Conservation (phyloP, 2,113 vertebrate genomes). For the Macroglossus sobrinus region DNA sequence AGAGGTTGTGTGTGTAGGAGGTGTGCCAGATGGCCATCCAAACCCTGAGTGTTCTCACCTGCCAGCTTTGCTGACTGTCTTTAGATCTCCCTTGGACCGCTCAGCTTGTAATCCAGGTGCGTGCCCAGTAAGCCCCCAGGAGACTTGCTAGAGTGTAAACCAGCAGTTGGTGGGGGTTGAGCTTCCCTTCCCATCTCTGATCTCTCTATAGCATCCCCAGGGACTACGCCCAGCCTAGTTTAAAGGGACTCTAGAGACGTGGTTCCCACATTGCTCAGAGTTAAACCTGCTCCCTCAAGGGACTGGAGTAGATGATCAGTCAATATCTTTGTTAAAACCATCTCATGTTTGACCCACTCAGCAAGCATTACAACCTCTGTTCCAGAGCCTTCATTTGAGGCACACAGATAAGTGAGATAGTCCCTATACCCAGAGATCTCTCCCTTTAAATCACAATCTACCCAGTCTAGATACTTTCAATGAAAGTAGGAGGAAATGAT, state of each 20-base stretch:
- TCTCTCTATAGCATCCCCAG: background rate
- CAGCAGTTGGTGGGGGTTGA: background rate
- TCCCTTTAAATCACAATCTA: background rate
- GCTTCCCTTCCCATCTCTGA: background rate
- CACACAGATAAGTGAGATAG: background rate
- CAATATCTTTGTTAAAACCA: slow-evolving; percentile 31
- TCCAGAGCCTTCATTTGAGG: background rate
- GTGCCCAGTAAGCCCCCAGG: background rate
- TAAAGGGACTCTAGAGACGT: slow-evolving; percentile 34
- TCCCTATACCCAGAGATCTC: background rate
- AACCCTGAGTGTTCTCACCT: background rate
- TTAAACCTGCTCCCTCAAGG: slow-evolving; percentile 36
- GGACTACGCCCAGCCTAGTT: slow-evolving; percentile 27
- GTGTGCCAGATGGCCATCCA: background rate
- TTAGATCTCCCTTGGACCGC: background rate
- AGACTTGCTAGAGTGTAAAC: background rate
- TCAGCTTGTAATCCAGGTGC: background rate
- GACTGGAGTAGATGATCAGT: slow-evolving; percentile 37
- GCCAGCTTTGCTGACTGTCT: background rate
- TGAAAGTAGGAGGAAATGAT: background rate
- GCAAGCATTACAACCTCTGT: slow-evolving; percentile 21
- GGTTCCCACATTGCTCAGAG: slow-evolving; percentile 35
- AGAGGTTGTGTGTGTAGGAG: background rate
- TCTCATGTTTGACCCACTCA: slow-evolving; percentile 30
- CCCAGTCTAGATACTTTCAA: background rate